phyloP scores from a whole-genome alignment of 2,113 vertebrate species.

The Cyprinodon brontotheroides region DNA sequence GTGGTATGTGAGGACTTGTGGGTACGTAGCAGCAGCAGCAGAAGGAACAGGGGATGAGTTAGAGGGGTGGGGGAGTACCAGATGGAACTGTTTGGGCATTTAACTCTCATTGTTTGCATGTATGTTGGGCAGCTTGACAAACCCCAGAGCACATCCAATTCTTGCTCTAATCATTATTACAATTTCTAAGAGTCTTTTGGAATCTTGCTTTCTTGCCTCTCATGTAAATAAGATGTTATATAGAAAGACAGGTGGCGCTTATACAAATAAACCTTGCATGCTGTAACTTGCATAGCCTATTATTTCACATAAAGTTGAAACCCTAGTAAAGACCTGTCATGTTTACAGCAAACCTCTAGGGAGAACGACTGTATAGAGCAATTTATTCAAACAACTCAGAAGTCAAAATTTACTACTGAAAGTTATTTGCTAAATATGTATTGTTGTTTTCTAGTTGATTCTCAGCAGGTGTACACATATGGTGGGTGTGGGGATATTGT shows the following conservation, averaged over 20 bases:
- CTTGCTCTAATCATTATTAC: background rate
- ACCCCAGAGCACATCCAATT: constrained; percentile 5
- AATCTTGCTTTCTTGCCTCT: constrained; percentile 1
- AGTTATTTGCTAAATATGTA: constrained; percentile 35
- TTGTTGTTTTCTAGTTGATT: constrained; percentile 3
- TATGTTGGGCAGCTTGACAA: constrained; percentile 29
- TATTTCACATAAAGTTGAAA: background rate
- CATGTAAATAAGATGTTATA: background rate
- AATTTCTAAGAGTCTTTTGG: background rate
- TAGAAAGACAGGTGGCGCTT: background rate
- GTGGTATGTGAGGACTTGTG: constrained; percentile 22
- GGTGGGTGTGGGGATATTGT: constrained; percentile 4
- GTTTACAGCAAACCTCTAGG: constrained; percentile 27
- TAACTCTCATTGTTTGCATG: constrained; percentile 32
- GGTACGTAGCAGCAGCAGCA: constrained; percentile 22
- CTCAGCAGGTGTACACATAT: constrained; percentile 18
- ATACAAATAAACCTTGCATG: background rate
- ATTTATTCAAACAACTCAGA: constrained; percentile 31
- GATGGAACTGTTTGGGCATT: constrained; percentile 58
- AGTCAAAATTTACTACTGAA: constrained; percentile 57
- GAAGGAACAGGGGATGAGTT: constrained; percentile 11
- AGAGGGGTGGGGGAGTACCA: constrained; percentile 21
- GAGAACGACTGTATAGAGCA: constrained; percentile 14
- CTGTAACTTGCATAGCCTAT: background rate
- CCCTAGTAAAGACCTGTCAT: constrained; percentile 2